Conservation (phyloP, 2,797 vertebrate genomes). For the Apodemus agrarius region DNA sequence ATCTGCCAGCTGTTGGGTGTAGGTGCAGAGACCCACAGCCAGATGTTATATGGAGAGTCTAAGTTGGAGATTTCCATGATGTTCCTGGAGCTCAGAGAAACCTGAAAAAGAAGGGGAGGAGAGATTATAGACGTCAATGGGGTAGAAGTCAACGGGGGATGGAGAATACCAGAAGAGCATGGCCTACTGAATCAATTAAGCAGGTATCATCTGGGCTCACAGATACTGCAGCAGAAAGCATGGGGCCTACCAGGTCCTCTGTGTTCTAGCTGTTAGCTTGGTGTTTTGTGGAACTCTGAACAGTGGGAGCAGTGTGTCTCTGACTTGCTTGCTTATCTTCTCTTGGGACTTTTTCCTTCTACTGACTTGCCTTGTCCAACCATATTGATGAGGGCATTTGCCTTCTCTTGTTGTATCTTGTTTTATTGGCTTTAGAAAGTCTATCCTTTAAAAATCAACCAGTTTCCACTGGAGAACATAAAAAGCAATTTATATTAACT, state of each 20-base stretch:
- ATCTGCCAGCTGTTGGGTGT: background rate
- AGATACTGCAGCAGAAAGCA: background rate
- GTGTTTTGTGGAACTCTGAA: too few relatives aligned
- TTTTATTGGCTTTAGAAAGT: background rate
- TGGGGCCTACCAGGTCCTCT: background rate
- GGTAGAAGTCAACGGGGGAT: too few relatives aligned
- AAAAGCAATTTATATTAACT: conserved; percentile 60
- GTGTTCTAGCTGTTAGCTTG: background rate
- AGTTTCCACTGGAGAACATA: conserved; percentile 71
- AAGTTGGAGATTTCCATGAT: background rate
- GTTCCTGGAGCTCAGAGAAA: too few relatives aligned
- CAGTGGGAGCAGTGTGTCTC: too few relatives aligned
- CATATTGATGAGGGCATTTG: background rate
- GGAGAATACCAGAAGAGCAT: background rate
- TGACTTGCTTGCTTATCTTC: background rate
- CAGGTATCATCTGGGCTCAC: background rate
- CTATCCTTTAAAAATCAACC: conserved; percentile 55
- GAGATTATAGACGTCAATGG: too few relatives aligned
- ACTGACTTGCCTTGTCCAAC: background rate
- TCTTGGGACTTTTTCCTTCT: background rate
- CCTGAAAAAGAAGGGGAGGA: too few relatives aligned
- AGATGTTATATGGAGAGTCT: background rate
- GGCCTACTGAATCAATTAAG: background rate
- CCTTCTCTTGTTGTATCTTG: background rate
- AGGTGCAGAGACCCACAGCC: background rate